phyloP scores from a whole-genome alignment of 2,888 invertebrate species.

The Bruchidius siliquastri region DNA sequence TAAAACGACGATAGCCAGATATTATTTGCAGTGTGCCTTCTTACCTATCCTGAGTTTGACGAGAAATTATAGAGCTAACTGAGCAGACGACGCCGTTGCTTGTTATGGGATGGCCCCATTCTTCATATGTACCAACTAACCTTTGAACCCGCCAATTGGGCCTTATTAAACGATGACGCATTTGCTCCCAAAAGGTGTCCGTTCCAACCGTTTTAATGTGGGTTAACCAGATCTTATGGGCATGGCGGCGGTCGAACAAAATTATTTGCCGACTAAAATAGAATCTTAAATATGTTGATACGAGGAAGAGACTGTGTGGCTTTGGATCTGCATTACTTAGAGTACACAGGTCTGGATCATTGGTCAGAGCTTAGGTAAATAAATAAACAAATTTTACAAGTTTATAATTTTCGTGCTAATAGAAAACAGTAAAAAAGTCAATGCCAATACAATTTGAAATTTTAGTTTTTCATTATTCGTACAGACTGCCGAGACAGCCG shows the following conservation, averaged over 20 bases:
- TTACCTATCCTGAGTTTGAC: background rate
- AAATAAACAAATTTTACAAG: too few species aligned
- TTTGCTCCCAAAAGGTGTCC: background rate
- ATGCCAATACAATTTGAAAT: too few species aligned
- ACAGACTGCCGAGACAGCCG: too few species aligned
- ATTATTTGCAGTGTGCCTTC: too few species aligned
- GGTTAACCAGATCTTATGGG: background rate
- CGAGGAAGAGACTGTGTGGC: background rate
- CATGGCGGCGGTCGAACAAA: background rate
- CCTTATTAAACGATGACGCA: background rate
- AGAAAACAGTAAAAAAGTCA: too few species aligned
- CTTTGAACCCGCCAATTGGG: background rate
- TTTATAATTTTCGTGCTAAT: too few species aligned
- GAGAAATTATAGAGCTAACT: background rate
- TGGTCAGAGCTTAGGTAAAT: too few species aligned
- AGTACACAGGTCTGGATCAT: too few species aligned
- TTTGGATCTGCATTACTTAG: background rate
- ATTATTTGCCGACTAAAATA: background rate
- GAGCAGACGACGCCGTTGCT: background rate
- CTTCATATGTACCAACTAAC: background rate
- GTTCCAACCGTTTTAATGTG: background rate
- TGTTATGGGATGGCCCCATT: background rate
- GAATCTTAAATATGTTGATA: background rate
- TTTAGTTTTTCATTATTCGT: too few species aligned
- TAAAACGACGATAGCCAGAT: too few species aligned